Conservation (phyloP, 30 jellyfish, hydroid and myxozoan genomes). For the Aurelia sp. region DNA sequence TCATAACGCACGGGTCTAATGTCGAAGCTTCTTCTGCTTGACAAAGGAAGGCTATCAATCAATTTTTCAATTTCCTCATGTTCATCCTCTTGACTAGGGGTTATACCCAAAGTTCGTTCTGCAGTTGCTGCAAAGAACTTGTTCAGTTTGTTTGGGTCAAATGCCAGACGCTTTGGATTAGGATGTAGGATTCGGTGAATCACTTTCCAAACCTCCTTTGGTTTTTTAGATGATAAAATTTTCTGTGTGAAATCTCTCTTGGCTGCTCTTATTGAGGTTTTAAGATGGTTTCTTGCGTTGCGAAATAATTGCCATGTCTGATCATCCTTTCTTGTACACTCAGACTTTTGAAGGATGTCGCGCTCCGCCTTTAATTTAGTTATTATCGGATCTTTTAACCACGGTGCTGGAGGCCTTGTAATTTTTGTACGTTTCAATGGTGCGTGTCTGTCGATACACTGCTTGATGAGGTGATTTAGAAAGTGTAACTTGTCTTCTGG, state of each 20-base stretch:
- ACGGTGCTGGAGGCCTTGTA: slow-evolving; percentile 81
- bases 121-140: slow-evolving; percentile 33
- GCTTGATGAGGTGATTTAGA: slow-evolving; percentile 37
- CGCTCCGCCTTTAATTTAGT: slow-evolving; percentile 20
- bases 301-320: slow-evolving; percentile 40
- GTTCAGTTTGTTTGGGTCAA: slow-evolving; percentile 16
- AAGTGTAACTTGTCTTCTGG: slow-evolving; percentile 53
- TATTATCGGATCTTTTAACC: slow-evolving; percentile 63
- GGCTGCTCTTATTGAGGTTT: slow-evolving; percentile 45
- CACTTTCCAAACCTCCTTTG: slow-evolving; percentile 69
- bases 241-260: slow-evolving; percentile 7
- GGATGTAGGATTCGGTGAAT: slow-evolving; percentile 46
- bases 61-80: slow-evolving; percentile 44
- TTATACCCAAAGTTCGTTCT: slow-evolving; percentile 27
- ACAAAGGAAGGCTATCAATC: slow-evolving; percentile 49
- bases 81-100: slow-evolving; percentile 48
- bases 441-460: slow-evolving; percentile 78
- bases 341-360: slow-evolving; percentile 27
- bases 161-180: slow-evolving; percentile 10
- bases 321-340: slow-evolving; percentile 34
- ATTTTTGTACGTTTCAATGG: slow-evolving; percentile 39
- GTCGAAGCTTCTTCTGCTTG: slow-evolving; percentile 38
- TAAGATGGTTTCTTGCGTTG: slow-evolving; percentile 11
- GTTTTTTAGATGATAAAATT: slow-evolving; percentile 27
- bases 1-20: slow-evolving; percentile 41